Percentiles rank a stretch among this genome's conserved stretches.
Conservation (phyloP, 35 echinoderm and acorn worm species). For the Heliocidaris erythrogramma region DNA sequence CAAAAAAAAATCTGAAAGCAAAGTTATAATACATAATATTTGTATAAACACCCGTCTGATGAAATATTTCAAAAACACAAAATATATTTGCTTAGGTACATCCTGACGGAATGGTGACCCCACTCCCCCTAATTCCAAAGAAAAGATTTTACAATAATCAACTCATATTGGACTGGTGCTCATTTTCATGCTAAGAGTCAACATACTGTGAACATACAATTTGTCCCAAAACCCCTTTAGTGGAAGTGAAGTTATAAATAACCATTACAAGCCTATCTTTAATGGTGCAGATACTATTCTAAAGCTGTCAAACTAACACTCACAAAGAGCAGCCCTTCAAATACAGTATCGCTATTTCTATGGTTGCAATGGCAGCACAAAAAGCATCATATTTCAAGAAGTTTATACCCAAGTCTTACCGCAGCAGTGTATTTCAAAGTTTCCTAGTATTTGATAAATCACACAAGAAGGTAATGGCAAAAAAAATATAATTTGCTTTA, state of each 20-base stretch:
- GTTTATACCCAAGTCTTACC: not conserved
- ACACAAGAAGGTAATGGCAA: not conserved
- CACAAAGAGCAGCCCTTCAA: too few species aligned
- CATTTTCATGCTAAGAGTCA: not conserved
- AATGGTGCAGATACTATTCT: too few species aligned
- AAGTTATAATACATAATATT: not conserved
- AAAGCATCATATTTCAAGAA: too few species aligned
- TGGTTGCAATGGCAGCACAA: too few species aligned
- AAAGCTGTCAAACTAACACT: too few species aligned
- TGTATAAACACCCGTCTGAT: not conserved
- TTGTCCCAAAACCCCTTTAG: too few species aligned
- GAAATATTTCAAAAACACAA: not conserved
- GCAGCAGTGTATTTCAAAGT: not conserved
- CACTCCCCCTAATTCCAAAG: not conserved
- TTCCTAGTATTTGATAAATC: not conserved
- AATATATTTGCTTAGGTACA: not conserved
- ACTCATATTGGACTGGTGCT: not conserved
- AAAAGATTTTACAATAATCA: not conserved
- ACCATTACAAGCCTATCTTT: too few species aligned
- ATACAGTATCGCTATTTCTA: too few species aligned
- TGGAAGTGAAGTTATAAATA: too few species aligned
- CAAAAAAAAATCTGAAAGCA: conserved; percentile 2
- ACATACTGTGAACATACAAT: too few species aligned
- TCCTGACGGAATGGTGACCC: not conserved
- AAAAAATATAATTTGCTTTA: too few species aligned